Evolutionary conservation across 2,113 vertebrate species (phyloP).

Genomic region (Serinus canaria): DNA sequence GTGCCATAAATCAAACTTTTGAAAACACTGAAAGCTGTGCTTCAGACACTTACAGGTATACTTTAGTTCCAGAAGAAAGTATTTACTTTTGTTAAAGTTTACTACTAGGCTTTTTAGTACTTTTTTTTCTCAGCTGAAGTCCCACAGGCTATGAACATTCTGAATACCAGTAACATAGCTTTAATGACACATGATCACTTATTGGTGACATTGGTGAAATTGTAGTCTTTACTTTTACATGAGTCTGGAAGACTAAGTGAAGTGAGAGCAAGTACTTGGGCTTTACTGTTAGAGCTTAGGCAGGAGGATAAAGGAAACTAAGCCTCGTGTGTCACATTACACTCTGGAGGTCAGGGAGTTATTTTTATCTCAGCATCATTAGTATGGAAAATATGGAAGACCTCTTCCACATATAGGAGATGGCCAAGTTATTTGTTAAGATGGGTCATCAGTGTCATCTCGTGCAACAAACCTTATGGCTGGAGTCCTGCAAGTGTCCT

Average conservation of each 20-base stretch:
- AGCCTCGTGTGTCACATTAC: background rate
- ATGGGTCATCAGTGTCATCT: background rate
- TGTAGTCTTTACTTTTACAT: background rate
- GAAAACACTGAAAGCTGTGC: background rate
- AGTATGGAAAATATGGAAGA: background rate
- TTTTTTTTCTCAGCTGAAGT: background rate
- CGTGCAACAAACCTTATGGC: background rate
- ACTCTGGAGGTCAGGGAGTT: background rate
- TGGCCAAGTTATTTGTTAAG: background rate
- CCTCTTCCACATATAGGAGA: background rate
- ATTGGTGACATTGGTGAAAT: background rate
- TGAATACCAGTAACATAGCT: background rate
- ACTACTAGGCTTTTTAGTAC: background rate
- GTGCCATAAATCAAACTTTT: background rate
- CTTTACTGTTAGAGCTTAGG: background rate
- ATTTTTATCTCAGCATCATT: slow-evolving; percentile 17
- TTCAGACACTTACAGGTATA: background rate
- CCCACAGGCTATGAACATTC: background rate
- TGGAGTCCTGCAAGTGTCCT: background rate
- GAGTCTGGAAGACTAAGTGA: background rate
- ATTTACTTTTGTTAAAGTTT: background rate
- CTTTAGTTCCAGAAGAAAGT: background rate
- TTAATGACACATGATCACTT: background rate
- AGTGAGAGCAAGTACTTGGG: background rate
- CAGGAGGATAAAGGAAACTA: background rate